Base-by-base conservation (phyloP, 2,888 invertebrate species). In the Neoascia interrupta region DNA sequence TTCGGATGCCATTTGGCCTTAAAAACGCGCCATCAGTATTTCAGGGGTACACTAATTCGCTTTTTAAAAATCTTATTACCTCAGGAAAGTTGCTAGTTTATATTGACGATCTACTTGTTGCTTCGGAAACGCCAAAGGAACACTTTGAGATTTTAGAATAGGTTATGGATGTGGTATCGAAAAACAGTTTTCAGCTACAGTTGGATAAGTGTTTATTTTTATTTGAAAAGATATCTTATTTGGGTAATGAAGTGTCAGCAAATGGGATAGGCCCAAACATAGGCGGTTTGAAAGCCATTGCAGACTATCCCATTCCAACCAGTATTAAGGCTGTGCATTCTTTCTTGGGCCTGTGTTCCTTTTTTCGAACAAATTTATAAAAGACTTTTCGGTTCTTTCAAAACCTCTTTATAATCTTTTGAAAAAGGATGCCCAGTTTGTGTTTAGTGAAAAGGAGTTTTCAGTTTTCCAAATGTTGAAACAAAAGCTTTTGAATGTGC, bases 381-480 rank as follows among this genome's bases (percentile, higher is more conserved):
- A 82, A n/a, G 81, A 83, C 54, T 66, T 82, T 58, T 51, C 56
- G 18, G 31, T 39, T 6, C 23, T 69, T 6, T 84, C 85, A 5
- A 83, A 83, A 66, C 85, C 85, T 0, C 49, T 85, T 1, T 82
- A 85, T 58, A 82, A 84, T 36, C 26, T 86, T 4, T 18, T 76
- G 0, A 72, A 61, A 36, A 75, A 61, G 18, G 47, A 73, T 34
- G 11, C 49, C 5, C 31, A 53, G 16, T 72, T 66, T 61, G 8
- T 39, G 2, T 69, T 81, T 53, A 49, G 53, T 28, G 43, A 49
- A 39, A 34, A 47, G 4, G 41, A 74, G 23, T 5, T 54, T 11
- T 16, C 23, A 10, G 16, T 49, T 36, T 75, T 80, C 16, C 49
- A 81, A 6, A n/a, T 18, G 5, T 60, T 75, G 26, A 80, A 80